Conservation (phyloP, 2,113 vertebrate genomes). For the Excalfactoria chinensis region DNA sequence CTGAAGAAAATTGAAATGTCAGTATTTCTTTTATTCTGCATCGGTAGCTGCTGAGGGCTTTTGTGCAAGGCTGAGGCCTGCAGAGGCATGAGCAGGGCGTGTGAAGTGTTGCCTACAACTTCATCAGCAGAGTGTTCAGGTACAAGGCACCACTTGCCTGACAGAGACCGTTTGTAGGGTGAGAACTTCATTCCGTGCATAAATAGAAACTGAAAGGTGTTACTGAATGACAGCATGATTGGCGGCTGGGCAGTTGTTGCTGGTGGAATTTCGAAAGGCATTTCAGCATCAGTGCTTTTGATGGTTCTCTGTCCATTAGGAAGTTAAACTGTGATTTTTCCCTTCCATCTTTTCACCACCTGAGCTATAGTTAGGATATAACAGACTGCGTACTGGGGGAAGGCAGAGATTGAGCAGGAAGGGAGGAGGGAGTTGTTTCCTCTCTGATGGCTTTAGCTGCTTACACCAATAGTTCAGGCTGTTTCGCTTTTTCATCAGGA, state of each 20-base stretch:
- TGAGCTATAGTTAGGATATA: not conserved
- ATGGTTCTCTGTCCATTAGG: not conserved
- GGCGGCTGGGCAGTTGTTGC: not conserved
- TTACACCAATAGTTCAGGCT: not conserved
- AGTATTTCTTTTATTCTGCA: not conserved
- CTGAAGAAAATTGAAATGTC: not conserved
- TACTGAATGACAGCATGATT: not conserved
- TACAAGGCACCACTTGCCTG: not conserved
- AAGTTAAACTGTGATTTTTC: not conserved
- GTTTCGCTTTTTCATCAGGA: not conserved
- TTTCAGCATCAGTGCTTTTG: not conserved
- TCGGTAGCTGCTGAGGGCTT: not conserved
- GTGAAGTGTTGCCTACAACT: not conserved
- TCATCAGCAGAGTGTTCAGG: not conserved
- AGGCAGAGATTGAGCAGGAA: not conserved
- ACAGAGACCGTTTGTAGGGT: not conserved
- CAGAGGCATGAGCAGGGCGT: not conserved
- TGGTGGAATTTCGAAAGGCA: not conserved
- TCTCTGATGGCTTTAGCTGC: not conserved
- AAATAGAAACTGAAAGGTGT: not conserved
- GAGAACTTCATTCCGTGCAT: not conserved
- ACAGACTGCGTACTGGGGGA: not conserved
- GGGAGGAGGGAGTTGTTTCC: not conserved
- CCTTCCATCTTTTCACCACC: not conserved
- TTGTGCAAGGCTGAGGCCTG: not conserved